Evolutionary conservation across 2,888 invertebrate species (phyloP), one percentile per base, ranked within the genome.

Genomic region (Lasius platythorax): DNA sequence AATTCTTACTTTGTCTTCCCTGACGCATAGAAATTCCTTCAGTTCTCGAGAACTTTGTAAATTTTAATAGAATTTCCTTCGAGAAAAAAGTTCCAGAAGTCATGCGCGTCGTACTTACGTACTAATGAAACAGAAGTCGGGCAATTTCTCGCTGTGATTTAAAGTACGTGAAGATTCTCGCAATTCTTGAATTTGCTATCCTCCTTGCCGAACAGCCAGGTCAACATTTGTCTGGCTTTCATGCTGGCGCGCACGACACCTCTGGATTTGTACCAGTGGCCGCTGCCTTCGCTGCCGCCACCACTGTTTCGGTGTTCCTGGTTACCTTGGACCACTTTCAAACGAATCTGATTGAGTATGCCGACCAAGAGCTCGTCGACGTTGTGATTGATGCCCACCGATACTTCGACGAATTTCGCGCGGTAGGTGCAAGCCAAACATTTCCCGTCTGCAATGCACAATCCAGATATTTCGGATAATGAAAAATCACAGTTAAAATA

Each of bases 371-470:
- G 96, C 93, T 99, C 99, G 95, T 99, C 99, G 43, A 99, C 98
- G 94, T 99, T 98, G 96, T 99, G 99, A 95, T 99, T 99, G 93
- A 99, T 98, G 18, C 98, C 99, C 18, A 99, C 99, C 0, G 99
- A 99, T 28, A 99, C 98, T 95, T 99, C 99, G 90, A 98, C 98
- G 96, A 98, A 99, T 95, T 99, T 99, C 81, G 98, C 97, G 89
- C 98, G 97, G 95, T 98, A 98, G 3, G 98, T 98, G 95, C 98
- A 98, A 9, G 99, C 99, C 89, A 99, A 96, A 93, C 98, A 98
- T 95, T 98, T 98, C 76, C 99, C 99, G 96, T 99, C 99, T 99
- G 97, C 66, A 81, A 76, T 43, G 12, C 5, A 74, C 12, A 74
- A 12, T 64, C 8, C 43, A 6, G 15, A 56, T 30, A 56, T 70